Evolutionary conservation across 1,140 invertebrate genomes (phyloP), one percentile per base, ranked within the genome.

Genomic region (Gerris buenoi): DNA sequence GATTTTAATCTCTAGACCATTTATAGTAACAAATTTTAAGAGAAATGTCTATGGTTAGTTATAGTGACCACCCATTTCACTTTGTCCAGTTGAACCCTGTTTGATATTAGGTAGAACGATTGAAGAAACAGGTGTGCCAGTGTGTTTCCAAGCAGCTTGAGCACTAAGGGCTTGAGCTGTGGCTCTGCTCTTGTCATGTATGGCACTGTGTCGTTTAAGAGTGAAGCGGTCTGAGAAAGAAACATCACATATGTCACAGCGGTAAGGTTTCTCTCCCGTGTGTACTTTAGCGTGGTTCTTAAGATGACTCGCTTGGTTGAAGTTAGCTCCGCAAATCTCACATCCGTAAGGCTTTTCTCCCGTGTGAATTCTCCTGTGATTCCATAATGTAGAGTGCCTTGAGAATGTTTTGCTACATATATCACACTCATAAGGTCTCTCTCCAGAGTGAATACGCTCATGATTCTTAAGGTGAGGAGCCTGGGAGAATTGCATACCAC

Each of bases 311-410:
- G 72, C 22, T 74, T 65, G 72, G 76, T 74, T 63, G 77, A 79
- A 13, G 76, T 73, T 29, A 75, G 75, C 22, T 3, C 29, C 29
- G 28, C 63, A 64, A 3, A 64, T 29, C 13, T 64, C 2, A 77
- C 79, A 76, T 1, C 62, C 65, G 56, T 69, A 74, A 0, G 73
- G 73, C 57, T 71, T 66, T 63, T 78, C 72, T 74, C 79, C 79
- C 75, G 79, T 74, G 68, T 75, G 74, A 26, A 72, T 73, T 5
- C 69, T 65, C 26, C 66, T 29, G 59, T 74, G 73, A 60, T 67
- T 71, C 66, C 27, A 68, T 78, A 66, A 29, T 25, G 56, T 27
- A 14, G 10, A 15, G 2, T 3, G 13, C 3, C 23, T 15, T 14
- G 65, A 18, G 67, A 71, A 72, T 1, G 67, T 67, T 61, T 71